These are phyloP conservation scores for Irena cyanogastra DNA, from an alignment of 2,113 vertebrate species.

Conservation along the genomic window DNA sequence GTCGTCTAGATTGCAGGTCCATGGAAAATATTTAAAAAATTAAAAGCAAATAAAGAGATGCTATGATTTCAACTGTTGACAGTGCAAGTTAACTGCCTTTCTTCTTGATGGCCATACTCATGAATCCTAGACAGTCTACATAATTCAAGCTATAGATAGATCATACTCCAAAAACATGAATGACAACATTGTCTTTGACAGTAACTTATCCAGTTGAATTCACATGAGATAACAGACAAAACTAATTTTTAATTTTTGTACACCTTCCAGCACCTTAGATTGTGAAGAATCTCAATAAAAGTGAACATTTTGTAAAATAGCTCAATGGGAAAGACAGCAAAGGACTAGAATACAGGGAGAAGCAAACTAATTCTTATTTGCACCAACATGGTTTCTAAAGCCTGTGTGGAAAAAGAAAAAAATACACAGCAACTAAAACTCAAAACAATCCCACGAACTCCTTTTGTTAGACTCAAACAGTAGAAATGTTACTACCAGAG, in stretches of 20 bases:
- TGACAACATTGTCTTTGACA: background rate
- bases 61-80: background rate
- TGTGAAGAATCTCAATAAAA: background rate
- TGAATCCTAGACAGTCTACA: background rate
- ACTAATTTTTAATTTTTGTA: background rate
- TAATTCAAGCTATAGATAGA: background rate
- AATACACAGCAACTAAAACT: background rate
- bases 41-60: background rate
- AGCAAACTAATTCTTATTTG: background rate
- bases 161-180: background rate
- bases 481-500: background rate
- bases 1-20: background rate
- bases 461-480: background rate
- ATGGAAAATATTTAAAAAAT: background rate
- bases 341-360: background rate
- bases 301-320: background rate
- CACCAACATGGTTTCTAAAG: background rate
- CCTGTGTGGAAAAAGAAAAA: background rate
- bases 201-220: background rate
- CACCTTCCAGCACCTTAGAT: background rate
- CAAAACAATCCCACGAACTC: background rate
- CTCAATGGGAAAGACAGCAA: background rate
- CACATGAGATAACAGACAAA: background rate
- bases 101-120: background rate
- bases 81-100: background rate